A percentile compares a stretch with the other conserved stretches of the same genome.
These are phyloP conservation scores for Ischnura elegans DNA, from an alignment of 2,888 invertebrate genomes.

Conservation along the genomic window DNA sequence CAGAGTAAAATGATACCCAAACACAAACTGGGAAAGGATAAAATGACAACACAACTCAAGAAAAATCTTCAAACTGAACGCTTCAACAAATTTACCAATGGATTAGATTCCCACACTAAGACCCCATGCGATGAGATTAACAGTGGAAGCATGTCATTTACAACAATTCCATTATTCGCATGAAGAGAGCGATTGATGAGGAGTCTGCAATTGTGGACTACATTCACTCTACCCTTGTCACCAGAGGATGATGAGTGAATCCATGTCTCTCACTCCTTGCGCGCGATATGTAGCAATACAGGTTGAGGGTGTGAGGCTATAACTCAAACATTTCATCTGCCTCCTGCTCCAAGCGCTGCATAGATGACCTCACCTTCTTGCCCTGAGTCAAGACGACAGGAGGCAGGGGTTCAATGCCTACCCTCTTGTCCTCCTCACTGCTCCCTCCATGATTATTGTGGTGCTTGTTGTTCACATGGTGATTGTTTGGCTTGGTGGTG, in stretches of 20 bases:
- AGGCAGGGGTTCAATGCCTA: neutral
- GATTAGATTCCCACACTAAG: neutral
- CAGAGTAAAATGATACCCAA: neutral
- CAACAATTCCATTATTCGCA: neutral
- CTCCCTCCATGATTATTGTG: neutral
- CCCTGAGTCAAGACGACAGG: conserved; percentile 86
- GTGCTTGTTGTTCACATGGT: conserved; percentile 10
- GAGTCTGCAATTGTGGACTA: too few relatives aligned
- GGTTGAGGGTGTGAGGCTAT: conserved; percentile 82
- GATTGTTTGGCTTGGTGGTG: neutral
- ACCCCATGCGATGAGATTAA: neutral
- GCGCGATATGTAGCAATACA: neutral
- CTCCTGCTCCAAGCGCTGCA: conserved; percentile 89
- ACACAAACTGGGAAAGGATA: neutral
- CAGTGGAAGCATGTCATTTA: neutral
- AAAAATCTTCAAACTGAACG: neutral
- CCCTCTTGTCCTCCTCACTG: conserved; percentile 41
- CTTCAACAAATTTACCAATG: too few relatives aligned
- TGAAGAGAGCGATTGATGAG: neutral
- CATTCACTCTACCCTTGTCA: too few relatives aligned
- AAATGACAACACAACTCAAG: neutral
- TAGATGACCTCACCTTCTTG: conserved; percentile 87
- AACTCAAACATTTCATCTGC: conserved; percentile 95
- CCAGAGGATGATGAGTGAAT: too few relatives aligned
- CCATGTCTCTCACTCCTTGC: neutral